Percentiles rank a stretch among this genome's conserved stretches.
Evolutionary conservation across 1,140 invertebrate genomes (phyloP).

Genomic region (Papilio helenus): DNA sequence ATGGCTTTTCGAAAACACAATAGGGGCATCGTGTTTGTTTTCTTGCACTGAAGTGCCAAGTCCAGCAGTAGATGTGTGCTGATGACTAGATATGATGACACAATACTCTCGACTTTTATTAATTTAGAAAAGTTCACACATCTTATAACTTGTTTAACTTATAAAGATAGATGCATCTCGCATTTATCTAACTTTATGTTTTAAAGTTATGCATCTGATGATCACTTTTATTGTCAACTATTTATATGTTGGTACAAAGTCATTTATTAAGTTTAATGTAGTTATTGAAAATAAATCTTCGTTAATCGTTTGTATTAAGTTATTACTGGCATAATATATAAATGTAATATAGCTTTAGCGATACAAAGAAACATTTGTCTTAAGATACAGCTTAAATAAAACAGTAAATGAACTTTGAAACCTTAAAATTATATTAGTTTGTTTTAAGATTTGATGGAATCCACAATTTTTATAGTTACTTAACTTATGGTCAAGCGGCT

Average conservation of each 20-base stretch:
- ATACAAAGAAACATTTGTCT: too few relatives aligned
- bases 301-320: too few relatives aligned
- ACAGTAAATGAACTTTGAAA: too few relatives aligned
- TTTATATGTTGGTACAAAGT: not conserved
- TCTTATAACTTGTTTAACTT: not conserved
- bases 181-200: not conserved
- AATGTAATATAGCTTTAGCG: too few relatives aligned
- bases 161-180: not conserved
- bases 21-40: constrained; percentile 15
- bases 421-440: too few relatives aligned
- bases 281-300: not conserved
- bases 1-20: constrained; percentile 27
- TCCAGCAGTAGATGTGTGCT: not conserved
- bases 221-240: not conserved
- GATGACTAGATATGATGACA: constrained; percentile 18
- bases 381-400: too few relatives aligned
- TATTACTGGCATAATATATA: too few relatives aligned
- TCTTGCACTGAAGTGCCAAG: constrained; percentile 8
- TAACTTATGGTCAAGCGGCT: not conserved
- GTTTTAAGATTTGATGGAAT: too few relatives aligned
- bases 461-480: not conserved
- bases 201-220: not conserved
- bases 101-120: constrained; percentile 20
- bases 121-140: constrained; percentile 30
- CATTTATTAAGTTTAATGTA: not conserved